Evolutionary conservation across 2,113 vertebrate species (phyloP), one percentile per base, ranked within the genome.

Genomic region (Carassius auratus): DNA sequence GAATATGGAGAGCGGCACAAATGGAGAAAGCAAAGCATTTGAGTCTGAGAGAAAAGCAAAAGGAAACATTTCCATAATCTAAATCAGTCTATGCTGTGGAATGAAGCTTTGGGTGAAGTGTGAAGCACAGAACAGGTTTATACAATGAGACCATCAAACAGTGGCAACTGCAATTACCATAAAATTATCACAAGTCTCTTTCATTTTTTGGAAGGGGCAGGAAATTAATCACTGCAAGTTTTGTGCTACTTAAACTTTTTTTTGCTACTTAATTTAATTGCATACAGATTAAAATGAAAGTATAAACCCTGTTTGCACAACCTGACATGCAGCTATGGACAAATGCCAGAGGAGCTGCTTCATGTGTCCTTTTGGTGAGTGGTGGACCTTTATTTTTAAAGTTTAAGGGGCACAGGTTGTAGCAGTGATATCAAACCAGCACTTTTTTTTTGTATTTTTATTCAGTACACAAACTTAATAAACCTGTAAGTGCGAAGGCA

Each of bases 1-100:
- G 69, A 82, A 89, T 68, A 83, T 68, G 50, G 33, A 83, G 86
- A 57, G 79, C 61, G 81, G 23, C 23, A 86, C n/a, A 26, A 68
- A 83, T 84, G 57, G 87, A 86, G 78, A 84, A 69, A 68, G 76
- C 26, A 84, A 73, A 68, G 13, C 62, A 81, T 48, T 48, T 48
- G 75, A 48, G 14, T 26, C 59, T 26, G 9, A 38, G 50, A n/a
- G 50, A 82, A 81, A 74, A 61, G 48, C 57, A 75, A 71, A 50
- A 75, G 26, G 5, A 84, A 81, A 74, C 57, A 48, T 74, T 86
- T 80, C 50, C 76, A 80, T 61, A 74, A 61, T 86, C 38, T 71
- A 57, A 78, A 85, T 45, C 52, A 66, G 61, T 48, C 61, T 8
- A 21, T 33, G 23, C 52, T 48, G 55, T 26, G 50, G 68, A 64